Percentiles rank a stretch among this genome's conserved stretches.
phyloP scores from a whole-genome alignment of 2,888 invertebrate species.

The Megalurothrips usitatus region DNA sequence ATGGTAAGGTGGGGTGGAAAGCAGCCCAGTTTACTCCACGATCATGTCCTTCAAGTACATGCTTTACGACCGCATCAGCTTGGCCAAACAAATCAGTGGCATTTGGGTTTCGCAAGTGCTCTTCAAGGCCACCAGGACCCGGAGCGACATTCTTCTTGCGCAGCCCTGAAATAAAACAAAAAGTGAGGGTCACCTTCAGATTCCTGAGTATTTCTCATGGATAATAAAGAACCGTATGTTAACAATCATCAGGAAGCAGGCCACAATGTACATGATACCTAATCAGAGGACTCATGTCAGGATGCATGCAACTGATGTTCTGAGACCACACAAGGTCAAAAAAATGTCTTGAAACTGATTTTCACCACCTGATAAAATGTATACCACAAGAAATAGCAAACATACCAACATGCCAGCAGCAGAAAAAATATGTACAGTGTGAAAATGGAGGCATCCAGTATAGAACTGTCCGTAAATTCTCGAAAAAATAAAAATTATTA shows the following conservation, averaged over 20 bases:
- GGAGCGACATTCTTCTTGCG: slow-evolving; percentile 97
- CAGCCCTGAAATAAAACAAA: slow-evolving; percentile 52
- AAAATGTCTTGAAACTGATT: background rate
- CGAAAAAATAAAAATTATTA: no score
- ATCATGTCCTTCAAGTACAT: slow-evolving; percentile 89
- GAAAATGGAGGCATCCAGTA: no score
- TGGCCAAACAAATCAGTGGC: slow-evolving; percentile 93
- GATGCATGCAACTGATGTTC: background rate
- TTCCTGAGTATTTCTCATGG: no score
- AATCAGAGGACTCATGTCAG: background rate
- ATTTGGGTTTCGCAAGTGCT: slow-evolving; percentile 72
- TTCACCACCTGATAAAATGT: background rate
- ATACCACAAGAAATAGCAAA: background rate
- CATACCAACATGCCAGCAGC: slow-evolving; percentile 17
- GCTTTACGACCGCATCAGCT: slow-evolving; percentile 88
- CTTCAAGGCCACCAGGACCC: slow-evolving; percentile 84
- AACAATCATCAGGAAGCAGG: background rate
- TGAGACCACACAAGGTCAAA: background rate
- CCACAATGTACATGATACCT: slow-evolving; percentile 27
- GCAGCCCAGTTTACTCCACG: slow-evolving; percentile 98
- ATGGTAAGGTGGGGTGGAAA: slow-evolving; percentile 90
- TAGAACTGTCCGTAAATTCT: no score
- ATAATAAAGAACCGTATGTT: no score
- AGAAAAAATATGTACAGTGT: background rate
- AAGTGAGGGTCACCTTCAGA: background rate